Evolutionary conservation across 92 coral and sea anemone species (phyloP), one percentile per base, ranked within the genome.

Genomic region (Heteractis magnifica): DNA sequence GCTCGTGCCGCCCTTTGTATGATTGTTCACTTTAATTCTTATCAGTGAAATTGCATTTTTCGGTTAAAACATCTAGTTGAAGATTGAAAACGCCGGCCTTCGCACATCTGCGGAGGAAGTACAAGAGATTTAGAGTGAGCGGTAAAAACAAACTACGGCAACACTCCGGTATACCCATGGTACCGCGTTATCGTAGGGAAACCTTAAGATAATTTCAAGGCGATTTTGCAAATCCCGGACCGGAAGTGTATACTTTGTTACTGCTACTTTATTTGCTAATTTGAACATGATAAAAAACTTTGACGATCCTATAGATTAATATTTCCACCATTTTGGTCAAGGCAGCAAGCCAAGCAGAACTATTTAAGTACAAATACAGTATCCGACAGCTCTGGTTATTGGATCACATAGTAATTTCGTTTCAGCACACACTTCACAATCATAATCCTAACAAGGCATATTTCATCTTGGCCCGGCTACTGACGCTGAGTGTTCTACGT

Each of bases 211-310:
- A 18, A 10, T 6, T 3, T 62, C 20, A 18, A n/a, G 70, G 70
- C 70, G 70, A 6, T 68, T 68, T 68, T 68, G 23, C 49, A 6
- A 20, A 8, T 68, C 44, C 14, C 20, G 23, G 20, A 23, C 73
- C 73, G 73, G 73, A 68, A 5, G 73, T 68, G 14, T 68, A 68
- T 68, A 68, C 73, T 68, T 26, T 48, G 49, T 68, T 20, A 26
- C 23, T 68, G 73, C 49, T 68, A 68, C 73, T 21, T 68, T 68
- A 21, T 68, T 68, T 68, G 73, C 23, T 68, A 41, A 26, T 68
- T 23, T 21, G 23, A 68, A 68, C 15, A 20, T 26, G 5, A 64
- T 64, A 10, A 68, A 23, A 68, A 20, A 20, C 49, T 10, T 20
- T 68, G 49, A 68, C 8, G 8, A 68, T 20, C 23, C 26, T 68